Evolutionary conservation across 2,797 vertebrate genomes (phyloP), one percentile per base, ranked within the genome.

Genomic region (Tadarida brasiliensis): DNA sequence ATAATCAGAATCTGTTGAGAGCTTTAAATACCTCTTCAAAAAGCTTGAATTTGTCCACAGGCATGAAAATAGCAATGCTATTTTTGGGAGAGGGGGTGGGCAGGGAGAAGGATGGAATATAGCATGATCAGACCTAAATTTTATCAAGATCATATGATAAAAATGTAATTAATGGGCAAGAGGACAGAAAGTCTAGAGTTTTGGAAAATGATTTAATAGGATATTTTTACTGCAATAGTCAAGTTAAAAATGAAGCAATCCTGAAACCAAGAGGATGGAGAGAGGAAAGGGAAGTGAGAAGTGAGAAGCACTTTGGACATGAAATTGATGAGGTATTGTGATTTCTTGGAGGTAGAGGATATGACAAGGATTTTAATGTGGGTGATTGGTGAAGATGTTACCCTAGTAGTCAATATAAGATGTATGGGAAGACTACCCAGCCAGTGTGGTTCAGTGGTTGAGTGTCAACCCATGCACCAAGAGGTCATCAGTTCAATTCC

Each of bases 221-320:
- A 71, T 47, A 39, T 39, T 87, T 83, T 90, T 84, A 74, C 54
- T 57, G 9, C 10, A 74, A 28, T 39, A 56, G 11, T n/a, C 24
- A 54, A 76, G 22, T 22, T 77, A 22, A 84, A 91, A 76, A 81
- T 44, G 3, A 63, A 28, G 28, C 94, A 71, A 77, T 63, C 15
- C 12, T n/a, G 9, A 90, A 82, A 68, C 57, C n/a, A 86, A 33
- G 59, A 85, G 10, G 12, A 82, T 47, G 12, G 35, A 85, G 56
- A 63, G 28, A 81, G 47, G 15, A 70, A 77, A 20, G 17, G 10
- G 7, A 77, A 65, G 33, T 4, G 6, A 90, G 7, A 77, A 65
- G 33, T 4, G 6, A 90, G 33, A 54, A 35, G 7, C 3, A 17
- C 26, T 56, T 10, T 24, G 30, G 26, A 85, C 8, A 5, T 91